Evolutionary conservation across 2,113 vertebrate genomes (phyloP), one percentile per base, ranked within the genome.

Genomic region (Plecotus auritus): DNA sequence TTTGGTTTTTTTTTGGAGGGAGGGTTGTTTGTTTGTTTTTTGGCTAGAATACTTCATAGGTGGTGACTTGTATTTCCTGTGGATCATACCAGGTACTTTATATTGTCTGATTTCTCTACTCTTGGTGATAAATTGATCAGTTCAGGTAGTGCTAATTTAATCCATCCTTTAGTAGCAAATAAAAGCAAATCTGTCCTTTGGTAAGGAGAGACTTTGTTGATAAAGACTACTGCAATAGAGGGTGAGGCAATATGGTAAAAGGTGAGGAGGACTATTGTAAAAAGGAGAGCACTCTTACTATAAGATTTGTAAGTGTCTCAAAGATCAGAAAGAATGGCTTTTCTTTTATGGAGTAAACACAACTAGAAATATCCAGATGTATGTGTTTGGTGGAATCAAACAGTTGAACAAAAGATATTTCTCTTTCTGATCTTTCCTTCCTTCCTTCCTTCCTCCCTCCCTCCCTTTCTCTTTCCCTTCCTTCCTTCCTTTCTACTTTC

Each of bases 401-500:
- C 4, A 23, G 3, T 23, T 54, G 45, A 42, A 59, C 26, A 17
- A 37, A 22, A 16, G 28, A 22, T 59, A 26, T 32, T 40, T 89
- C 18, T 37, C 17, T 49, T 67, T 78, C 4, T 78, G 22, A 13
- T 89, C 22, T 67, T 49, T 40, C 23, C 5, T 37, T 2, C 37
- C 4, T 51, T 2, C 16, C 2, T 30, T 18, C 40, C 28, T n/a
- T 1, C 28, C 0, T 42, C 13, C 35, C 12, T 45, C 2, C 13
- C 47, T 6, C 4, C 45, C 28, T 32, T 6, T 35, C 12, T 45
- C 2, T 8, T 35, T 6, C 4, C 45, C 28, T 32, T 6, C 2
- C 7, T 22, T 56, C 37, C 2, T 59, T 22, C 59, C 11, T 42
- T n/a, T 7, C 17, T 5, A 32, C 9, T 61, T 64, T 30, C 7